phyloP scores from a whole-genome alignment of 2,888 invertebrate genomes.

The Amiota communis region DNA sequence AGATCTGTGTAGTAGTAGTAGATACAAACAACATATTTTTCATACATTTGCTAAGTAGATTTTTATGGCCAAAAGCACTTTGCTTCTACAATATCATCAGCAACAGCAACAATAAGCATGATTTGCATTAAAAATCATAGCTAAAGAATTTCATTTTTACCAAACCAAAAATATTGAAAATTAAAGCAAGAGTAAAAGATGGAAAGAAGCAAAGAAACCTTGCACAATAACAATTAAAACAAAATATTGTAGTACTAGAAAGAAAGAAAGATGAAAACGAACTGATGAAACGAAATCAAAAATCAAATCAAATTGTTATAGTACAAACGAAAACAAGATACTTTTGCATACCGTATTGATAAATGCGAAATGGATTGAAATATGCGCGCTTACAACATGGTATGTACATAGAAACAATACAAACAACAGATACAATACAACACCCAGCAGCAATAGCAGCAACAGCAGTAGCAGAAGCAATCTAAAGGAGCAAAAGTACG shows the following conservation, averaged over 20 bases:
- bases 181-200: not conserved
- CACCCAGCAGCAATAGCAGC: not conserved
- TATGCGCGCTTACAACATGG: not conserved
- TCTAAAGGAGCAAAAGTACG: not conserved
- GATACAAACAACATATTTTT: not conserved
- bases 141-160: no score
- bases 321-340: constrained; percentile 39
- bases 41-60: constrained; percentile 26
- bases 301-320: constrained; percentile 50
- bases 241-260: constrained; percentile 41
- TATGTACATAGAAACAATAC: not conserved
- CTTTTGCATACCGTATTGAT: not conserved
- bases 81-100: not conserved
- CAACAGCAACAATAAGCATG: constrained; percentile 4
- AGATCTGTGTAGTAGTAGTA: not conserved
- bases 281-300: constrained; percentile 57
- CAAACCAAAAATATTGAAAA: not conserved
- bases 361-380: not conserved
- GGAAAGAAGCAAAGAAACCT: constrained; percentile 37
- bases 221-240: constrained; percentile 49
- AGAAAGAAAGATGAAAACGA: constrained; percentile 49
- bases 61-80: constrained; percentile 28
- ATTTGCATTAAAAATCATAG: constrained; percentile 18
- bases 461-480: not conserved
- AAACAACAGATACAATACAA: not conserved